These are phyloP conservation scores for Mormyrops attenuatus DNA, from an alignment of 2,797 vertebrate genomes.

Conservation along the genomic window DNA sequence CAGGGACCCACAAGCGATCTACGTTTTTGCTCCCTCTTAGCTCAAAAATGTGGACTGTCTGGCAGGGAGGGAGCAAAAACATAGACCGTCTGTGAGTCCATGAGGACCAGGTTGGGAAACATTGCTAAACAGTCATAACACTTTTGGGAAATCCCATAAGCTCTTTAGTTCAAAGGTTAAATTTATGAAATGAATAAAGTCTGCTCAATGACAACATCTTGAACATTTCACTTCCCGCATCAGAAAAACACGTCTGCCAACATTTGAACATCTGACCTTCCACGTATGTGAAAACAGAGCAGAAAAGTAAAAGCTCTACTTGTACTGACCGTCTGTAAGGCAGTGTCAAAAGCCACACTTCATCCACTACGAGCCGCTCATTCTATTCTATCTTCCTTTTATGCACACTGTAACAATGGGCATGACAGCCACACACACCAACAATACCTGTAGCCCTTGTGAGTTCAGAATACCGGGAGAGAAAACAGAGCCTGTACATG, in stretches of 20 bases:
- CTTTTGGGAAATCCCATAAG: not conserved
- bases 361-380: not conserved
- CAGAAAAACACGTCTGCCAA: not conserved
- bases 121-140: not conserved
- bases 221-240: not conserved
- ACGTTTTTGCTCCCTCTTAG: not conserved
- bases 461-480: not conserved
- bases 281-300: constrained; percentile 11
- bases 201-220: not conserved
- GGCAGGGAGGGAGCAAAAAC: not conserved
- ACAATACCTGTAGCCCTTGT: constrained; percentile 22
- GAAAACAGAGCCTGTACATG: not conserved
- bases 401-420: not conserved
- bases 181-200: not conserved
- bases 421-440: not conserved
- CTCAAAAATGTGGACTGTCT: not conserved
- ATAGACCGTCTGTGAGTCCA: not conserved
- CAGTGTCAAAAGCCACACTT: not conserved
- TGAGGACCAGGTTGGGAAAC: not conserved
- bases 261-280: not conserved
- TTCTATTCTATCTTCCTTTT: constrained; percentile 4
- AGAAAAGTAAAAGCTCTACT: constrained; percentile 23
- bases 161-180: not conserved
- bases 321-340: not conserved
- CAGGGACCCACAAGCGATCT: not conserved